These are phyloP conservation scores for Nemurella pictetii DNA, from an alignment of 2,888 invertebrate species.

Conservation along the genomic window DNA sequence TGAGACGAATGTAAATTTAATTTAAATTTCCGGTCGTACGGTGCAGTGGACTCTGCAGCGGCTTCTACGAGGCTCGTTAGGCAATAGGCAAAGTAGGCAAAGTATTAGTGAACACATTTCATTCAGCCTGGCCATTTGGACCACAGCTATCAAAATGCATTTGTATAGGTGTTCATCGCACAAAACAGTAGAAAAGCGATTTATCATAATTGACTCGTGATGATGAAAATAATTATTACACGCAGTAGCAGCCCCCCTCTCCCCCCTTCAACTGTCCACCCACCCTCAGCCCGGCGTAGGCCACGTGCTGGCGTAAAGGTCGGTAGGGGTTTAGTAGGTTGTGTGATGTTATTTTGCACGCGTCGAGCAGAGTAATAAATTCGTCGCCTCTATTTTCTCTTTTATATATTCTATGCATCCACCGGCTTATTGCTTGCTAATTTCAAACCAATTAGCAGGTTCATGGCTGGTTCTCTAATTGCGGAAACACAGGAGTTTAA, in stretches of 20 bases:
- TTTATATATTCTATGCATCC: neutral
- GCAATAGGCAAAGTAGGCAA: too few species aligned
- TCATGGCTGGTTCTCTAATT: neutral
- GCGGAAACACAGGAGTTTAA: conserved; percentile 5
- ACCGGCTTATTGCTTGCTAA: neutral
- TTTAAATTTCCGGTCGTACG: too few species aligned
- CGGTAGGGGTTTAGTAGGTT: neutral
- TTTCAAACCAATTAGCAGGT: conserved; percentile 17
- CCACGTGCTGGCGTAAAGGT: neutral
- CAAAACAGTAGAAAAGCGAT: neutral
- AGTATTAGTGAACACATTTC: too few species aligned
- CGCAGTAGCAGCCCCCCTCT: too few species aligned
- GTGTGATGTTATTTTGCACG: neutral
- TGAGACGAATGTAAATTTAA: too few species aligned
- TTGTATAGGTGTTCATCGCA: neutral
- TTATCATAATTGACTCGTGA: neutral
- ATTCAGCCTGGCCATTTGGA: too few species aligned
- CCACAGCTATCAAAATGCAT: neutral
- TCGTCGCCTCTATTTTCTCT: neutral
- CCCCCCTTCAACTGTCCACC: too few species aligned
- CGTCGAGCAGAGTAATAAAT: neutral
- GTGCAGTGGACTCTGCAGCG: too few species aligned
- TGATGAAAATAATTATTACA: neutral
- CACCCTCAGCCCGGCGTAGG: neutral
- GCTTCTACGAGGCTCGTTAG: too few species aligned